Conservation (phyloP, 2,888 invertebrate genomes). For the Exocentrus adspersus region DNA sequence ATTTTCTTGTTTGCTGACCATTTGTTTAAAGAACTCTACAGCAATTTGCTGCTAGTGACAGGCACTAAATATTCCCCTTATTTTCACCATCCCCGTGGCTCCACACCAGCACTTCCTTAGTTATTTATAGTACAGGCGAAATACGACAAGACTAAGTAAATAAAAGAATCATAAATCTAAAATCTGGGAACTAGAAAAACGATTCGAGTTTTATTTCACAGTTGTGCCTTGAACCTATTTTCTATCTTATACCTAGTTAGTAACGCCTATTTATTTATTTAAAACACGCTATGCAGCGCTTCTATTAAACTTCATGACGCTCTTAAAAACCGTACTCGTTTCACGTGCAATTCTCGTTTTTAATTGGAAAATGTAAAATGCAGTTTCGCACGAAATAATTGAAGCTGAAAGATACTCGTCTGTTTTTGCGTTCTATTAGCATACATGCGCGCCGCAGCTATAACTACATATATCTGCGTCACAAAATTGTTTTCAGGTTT, state of each 20-base stretch:
- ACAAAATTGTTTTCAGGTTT: neutral
- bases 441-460: neutral
- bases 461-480: neutral
- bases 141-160: neutral
- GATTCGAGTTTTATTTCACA: too few relatives aligned
- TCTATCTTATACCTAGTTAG: too few relatives aligned
- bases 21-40: neutral
- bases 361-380: constrained; percentile 1
- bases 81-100: neutral
- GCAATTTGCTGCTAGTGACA: neutral
- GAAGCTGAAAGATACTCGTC: neutral
- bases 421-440: neutral
- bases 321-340: neutral
- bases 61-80: neutral
- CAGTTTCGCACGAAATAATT: neutral
- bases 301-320: neutral
- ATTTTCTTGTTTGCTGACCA: neutral
- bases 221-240: too few relatives aligned
- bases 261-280: neutral
- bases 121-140: neutral
- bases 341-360: neutral
- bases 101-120: neutral
- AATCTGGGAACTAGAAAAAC: too few relatives aligned
- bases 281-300: neutral
- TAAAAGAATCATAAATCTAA: neutral